Percentiles rank a stretch among this genome's conserved stretches.
Conservation (phyloP, 2,113 vertebrate species). For the Synodontis membranacea region DNA sequence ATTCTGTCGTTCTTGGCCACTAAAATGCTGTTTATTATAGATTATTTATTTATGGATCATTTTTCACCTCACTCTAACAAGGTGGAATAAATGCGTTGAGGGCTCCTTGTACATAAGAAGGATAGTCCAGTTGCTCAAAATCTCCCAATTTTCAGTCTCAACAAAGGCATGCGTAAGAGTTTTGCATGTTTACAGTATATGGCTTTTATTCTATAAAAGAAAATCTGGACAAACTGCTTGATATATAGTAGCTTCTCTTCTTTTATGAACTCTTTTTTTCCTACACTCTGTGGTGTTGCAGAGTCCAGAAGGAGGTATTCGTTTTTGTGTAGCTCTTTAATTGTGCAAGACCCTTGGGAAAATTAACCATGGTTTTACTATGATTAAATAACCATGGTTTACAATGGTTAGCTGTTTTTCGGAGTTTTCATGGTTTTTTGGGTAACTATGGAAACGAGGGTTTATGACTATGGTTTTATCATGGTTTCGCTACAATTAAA, state of each 20-base stretch:
- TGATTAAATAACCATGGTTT: no score
- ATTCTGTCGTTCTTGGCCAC: not conserved
- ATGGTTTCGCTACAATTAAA: no score
- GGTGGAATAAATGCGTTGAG: not conserved
- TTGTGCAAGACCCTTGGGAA: no score
- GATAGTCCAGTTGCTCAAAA: not conserved
- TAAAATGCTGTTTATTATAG: not conserved
- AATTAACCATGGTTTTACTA: no score
- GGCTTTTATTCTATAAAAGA: not conserved
- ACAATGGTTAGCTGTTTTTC: no score
- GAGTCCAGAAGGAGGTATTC: slow-evolving; percentile 1
- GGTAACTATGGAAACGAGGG: no score
- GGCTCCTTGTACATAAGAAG: not conserved
- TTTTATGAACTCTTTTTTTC: not conserved
- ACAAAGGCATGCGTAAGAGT: not conserved
- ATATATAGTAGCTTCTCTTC: not conserved
- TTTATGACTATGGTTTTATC: no score
- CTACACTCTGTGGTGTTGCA: not conserved
- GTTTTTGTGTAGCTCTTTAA: not conserved
- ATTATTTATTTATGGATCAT: not conserved
- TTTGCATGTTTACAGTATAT: not conserved
- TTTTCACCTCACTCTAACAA: not conserved
- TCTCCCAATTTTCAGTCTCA: not conserved
- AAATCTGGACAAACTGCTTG: not conserved
- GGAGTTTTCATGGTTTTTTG: no score